A percentile compares a stretch with the other conserved stretches of the same genome.
Evolutionary conservation across 2,113 vertebrate genomes (phyloP).

Genomic region (Crotophaga sulcirostris): DNA sequence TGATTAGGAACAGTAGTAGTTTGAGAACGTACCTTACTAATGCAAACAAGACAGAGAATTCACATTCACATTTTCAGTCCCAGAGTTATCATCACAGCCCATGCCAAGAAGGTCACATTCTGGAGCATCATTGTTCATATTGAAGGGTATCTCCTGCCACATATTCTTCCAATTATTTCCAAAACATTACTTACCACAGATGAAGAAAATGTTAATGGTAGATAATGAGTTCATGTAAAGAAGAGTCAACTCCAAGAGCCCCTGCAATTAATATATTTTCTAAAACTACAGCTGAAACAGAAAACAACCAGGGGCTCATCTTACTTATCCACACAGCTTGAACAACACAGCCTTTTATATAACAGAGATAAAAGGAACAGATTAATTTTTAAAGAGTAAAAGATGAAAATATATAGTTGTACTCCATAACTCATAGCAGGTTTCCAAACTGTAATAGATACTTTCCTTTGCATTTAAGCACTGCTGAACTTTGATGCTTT

Average conservation of each 20-base stretch:
- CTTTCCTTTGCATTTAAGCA: constrained; percentile 17
- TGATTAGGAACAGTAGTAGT: neutral
- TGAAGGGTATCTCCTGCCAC: neutral
- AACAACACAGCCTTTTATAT: neutral
- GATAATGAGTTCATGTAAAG: neutral
- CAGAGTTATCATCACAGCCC: neutral
- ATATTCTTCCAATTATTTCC: neutral
- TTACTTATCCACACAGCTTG: neutral
- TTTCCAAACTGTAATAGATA: constrained; percentile 35
- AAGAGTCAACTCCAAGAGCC: neutral
- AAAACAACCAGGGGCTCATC: neutral
- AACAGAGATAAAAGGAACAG: neutral
- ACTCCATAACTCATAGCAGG: neutral
- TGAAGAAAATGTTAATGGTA: neutral
- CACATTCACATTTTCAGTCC: neutral
- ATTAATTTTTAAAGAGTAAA: constrained; percentile 54
- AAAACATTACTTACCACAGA: neutral
- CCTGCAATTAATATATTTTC: neutral
- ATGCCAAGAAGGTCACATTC: neutral
- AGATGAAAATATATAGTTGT: constrained; percentile 33
- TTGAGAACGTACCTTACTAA: neutral
- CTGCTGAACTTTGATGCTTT: constrained; percentile 1
- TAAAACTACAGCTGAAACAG: neutral
- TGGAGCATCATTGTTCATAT: neutral
- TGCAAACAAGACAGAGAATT: neutral